Evolutionary conservation across 2,113 vertebrate genomes (phyloP).

Genomic region (Dryoscopus gambensis): DNA sequence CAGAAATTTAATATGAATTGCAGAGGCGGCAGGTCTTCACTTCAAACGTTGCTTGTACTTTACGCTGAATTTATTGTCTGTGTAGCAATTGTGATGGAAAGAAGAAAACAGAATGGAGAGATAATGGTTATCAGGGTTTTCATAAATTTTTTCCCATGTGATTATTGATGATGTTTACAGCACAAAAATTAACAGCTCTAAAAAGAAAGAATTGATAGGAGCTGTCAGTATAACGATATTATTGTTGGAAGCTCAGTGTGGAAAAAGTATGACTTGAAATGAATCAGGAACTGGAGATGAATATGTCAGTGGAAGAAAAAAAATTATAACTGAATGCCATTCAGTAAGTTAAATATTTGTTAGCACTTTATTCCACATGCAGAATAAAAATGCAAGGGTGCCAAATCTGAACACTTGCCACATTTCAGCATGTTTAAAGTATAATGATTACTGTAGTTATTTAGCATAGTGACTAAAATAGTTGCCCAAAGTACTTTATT

Average conservation of each 20-base stretch:
- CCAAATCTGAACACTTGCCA: not conserved
- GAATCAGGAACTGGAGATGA: not conserved
- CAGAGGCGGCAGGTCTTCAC: not conserved
- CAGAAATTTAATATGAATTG: not conserved
- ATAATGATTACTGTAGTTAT: constrained; percentile 21
- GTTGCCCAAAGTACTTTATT: constrained; percentile 46
- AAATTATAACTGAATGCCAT: not conserved
- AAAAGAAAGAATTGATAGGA: not conserved
- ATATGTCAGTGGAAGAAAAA: not conserved
- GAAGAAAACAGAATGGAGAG: not conserved
- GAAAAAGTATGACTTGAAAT: not conserved
- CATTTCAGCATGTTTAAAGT: constrained; percentile 8
- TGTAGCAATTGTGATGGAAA: not conserved
- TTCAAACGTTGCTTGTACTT: not conserved
- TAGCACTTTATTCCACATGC: not conserved
- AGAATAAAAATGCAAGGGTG: not conserved
- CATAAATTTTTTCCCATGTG: not conserved
- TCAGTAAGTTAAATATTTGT: constrained; percentile 15
- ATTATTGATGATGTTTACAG: not conserved
- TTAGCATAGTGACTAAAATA: constrained; percentile 42
- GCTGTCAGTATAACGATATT: not conserved
- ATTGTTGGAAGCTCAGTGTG: not conserved
- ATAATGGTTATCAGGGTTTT: not conserved
- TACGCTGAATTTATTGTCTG: not conserved
- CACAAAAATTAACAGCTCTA: not conserved